A percentile compares a stretch with the other conserved stretches of the same genome.
Evolutionary conservation across 2,888 invertebrate species (phyloP).

Genomic region (Xanthostigma xanthostigma): DNA sequence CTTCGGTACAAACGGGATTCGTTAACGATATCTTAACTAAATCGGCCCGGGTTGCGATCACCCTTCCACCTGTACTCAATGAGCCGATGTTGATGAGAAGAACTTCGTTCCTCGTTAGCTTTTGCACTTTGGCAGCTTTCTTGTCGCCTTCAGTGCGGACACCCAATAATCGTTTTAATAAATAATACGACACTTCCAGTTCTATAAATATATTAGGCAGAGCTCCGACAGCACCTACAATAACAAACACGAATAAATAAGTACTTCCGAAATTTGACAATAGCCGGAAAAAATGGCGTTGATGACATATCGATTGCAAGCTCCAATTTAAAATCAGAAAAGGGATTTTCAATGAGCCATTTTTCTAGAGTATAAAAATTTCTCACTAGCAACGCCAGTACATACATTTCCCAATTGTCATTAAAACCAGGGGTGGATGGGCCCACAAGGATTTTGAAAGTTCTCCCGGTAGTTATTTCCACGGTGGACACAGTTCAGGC

Average conservation of each 20-base stretch:
- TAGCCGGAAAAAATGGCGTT: too few relatives aligned
- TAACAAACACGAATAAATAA: conserved; percentile 25
- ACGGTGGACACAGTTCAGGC: too few relatives aligned
- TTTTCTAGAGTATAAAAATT: too few relatives aligned
- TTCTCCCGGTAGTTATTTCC: too few relatives aligned
- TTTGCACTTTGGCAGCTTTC: conserved; percentile 95
- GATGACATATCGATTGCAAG: background rate
- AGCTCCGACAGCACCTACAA: conserved; percentile 79
- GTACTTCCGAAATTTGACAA: background rate
- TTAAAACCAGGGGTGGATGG: too few relatives aligned
- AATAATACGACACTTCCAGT: conserved; percentile 90
- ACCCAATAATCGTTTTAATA: conserved; percentile 87
- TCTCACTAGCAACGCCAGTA: too few relatives aligned
- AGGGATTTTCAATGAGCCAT: too few relatives aligned
- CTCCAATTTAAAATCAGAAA: too few relatives aligned
- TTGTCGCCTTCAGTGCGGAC: conserved; percentile 98
- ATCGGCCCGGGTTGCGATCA: conserved; percentile 88
- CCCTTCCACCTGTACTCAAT: conserved; percentile 91
- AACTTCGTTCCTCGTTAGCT: conserved; percentile 77
- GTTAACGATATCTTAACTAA: conserved; percentile 94
- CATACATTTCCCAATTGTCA: too few relatives aligned
- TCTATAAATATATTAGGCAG: conserved; percentile 95
- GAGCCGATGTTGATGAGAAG: conserved; percentile 98
- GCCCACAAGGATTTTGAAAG: too few relatives aligned
- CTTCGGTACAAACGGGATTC: conserved; percentile 97